Evolutionary conservation across 2,888 invertebrate genomes (phyloP).

Genomic region (Chirona hameri): DNA sequence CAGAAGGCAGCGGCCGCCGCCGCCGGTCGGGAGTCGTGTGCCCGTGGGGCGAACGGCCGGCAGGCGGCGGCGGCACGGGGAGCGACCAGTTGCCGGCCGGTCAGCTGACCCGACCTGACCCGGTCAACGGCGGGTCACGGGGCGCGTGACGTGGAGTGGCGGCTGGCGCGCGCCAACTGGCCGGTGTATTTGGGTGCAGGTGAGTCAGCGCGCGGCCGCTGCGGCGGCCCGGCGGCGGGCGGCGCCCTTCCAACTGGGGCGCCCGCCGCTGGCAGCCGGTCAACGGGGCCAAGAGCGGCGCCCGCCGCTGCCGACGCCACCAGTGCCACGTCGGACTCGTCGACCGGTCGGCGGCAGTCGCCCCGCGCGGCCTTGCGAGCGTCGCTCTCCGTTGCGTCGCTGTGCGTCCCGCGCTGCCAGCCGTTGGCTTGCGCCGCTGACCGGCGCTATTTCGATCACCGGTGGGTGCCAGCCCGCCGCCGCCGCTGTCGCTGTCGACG

Average conservation of each 20-base stretch:
- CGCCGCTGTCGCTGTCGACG: not conserved
- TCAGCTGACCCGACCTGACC: not conserved
- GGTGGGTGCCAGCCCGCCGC: not conserved
- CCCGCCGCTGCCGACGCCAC: not conserved
- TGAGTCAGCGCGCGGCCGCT: not conserved
- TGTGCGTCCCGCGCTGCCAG: not conserved
- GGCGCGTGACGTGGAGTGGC: not conserved
- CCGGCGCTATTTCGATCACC: constrained; percentile 6
- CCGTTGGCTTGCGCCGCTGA: not conserved
- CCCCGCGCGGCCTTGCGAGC: not conserved
- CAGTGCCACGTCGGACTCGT: not conserved
- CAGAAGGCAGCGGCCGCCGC: not conserved
- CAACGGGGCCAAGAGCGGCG: not conserved
- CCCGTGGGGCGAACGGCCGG: not conserved
- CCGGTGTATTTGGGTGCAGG: not conserved
- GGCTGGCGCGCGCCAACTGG: not conserved
- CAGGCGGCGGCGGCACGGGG: not conserved
- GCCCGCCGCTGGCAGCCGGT: not conserved
- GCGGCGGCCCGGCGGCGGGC: not conserved
- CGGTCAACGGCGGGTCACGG: not conserved
- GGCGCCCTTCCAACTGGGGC: not conserved
- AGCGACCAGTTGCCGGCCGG: not conserved
- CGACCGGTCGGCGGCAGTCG: not conserved
- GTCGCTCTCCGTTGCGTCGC: not conserved
- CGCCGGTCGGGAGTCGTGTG: not conserved